These are phyloP conservation scores for Hippasteria phrygiana DNA, from an alignment of 53 echinoderm and acorn worm genomes.

Conservation along the genomic window DNA sequence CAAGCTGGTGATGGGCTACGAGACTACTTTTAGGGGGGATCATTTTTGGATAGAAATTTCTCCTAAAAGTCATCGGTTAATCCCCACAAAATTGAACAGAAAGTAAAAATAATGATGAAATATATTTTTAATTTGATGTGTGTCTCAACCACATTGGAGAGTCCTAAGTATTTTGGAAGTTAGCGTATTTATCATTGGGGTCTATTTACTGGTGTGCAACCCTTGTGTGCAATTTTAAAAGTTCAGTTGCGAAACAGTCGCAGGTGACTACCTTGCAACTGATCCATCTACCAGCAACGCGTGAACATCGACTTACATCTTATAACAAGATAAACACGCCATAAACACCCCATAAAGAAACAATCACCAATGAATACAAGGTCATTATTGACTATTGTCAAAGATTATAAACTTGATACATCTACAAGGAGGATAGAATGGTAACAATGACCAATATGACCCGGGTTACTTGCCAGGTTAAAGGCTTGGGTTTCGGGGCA, in stretches of 20 bases:
- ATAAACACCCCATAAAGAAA: conserved; percentile 55
- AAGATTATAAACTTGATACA: conserved; percentile 38
- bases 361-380: conserved; percentile 62
- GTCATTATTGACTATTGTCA: conserved; percentile 45
- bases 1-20: too few relatives aligned
- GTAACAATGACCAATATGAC: conserved; percentile 22
- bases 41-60: too few relatives aligned
- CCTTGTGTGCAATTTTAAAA: neutral
- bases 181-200: too few relatives aligned
- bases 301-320: conserved; percentile 27
- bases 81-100: too few relatives aligned
- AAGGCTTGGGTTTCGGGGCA: neutral
- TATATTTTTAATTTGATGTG: too few relatives aligned
- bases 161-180: neutral
- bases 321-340: conserved; percentile 56
- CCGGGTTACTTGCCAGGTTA: neutral
- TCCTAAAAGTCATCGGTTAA: too few relatives aligned
- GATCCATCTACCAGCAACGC: neutral
- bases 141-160: too few relatives aligned
- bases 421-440: neutral
- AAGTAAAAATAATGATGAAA: too few relatives aligned
- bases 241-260: conserved; percentile 15
- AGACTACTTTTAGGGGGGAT: too few relatives aligned
- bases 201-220: too few relatives aligned
- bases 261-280: neutral